Conservation (phyloP, 2,113 vertebrate genomes). For the Campylomormyrus tamandua region DNA sequence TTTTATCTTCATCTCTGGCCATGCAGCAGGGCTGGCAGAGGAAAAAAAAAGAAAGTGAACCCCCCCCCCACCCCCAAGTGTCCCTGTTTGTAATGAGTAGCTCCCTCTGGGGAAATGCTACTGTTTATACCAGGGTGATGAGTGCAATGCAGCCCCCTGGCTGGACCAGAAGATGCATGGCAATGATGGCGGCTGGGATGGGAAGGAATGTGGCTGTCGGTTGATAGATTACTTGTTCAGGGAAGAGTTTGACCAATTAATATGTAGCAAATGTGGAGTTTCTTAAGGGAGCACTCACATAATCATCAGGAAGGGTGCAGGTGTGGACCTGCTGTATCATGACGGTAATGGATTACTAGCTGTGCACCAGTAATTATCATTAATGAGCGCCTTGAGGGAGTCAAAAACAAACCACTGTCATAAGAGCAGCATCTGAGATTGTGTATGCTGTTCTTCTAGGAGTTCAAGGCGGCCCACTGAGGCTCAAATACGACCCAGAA, state of each 20-base stretch:
- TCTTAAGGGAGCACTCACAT: background rate
- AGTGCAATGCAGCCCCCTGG: background rate
- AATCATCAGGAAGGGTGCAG: background rate
- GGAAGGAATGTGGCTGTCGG: background rate
- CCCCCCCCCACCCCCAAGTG: background rate
- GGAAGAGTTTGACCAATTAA: background rate
- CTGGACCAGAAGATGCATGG: background rate
- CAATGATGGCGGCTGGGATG: background rate
- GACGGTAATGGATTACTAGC: background rate
- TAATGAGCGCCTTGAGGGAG: background rate
- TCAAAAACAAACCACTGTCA: background rate
- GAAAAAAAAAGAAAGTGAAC: background rate
- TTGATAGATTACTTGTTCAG: background rate
- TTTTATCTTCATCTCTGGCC: background rate
- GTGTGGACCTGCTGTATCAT: background rate
- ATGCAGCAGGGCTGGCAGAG: background rate
- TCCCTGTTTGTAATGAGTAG: background rate
- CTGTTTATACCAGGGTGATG: background rate
- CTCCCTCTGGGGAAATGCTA: background rate
- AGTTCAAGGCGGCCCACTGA: background rate
- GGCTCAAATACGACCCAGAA: background rate
- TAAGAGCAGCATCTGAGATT: background rate
- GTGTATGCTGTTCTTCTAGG: background rate
- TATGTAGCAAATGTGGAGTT: background rate
- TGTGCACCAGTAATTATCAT: background rate